Conservation (phyloP, 2,113 vertebrate species). For the Gymnarchus niloticus region DNA sequence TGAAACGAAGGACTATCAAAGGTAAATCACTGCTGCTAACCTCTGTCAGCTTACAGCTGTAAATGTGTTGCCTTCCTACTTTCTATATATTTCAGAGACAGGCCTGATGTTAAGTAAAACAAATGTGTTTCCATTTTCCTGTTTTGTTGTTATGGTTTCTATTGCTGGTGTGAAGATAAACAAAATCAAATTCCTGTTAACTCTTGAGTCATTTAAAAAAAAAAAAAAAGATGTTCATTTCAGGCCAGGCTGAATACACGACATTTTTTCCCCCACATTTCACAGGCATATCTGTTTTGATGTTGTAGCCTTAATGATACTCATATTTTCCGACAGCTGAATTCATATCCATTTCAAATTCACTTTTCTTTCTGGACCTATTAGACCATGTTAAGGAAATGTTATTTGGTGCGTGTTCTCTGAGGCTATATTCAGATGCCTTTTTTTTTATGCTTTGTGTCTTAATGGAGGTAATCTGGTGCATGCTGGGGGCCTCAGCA, state of each 20-base stretch:
- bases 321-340: slow-evolving; percentile 47
- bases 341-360: slow-evolving; percentile 50
- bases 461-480: slow-evolving; percentile 46
- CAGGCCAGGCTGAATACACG: neutral
- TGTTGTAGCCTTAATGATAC: slow-evolving; percentile 47
- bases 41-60: slow-evolving; percentile 28
- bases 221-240: neutral
- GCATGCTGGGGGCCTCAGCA: slow-evolving; percentile 37
- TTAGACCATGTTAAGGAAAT: slow-evolving; percentile 52
- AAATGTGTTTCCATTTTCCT: neutral
- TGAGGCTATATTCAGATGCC: slow-evolving; percentile 45
- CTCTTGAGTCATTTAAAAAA: neutral
- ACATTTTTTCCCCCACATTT: slow-evolving; percentile 18
- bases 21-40: slow-evolving; percentile 32
- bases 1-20: slow-evolving; percentile 4
- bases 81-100: slow-evolving; percentile 23
- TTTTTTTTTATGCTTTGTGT: slow-evolving; percentile 40
- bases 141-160: neutral
- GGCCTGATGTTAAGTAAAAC: slow-evolving; percentile 17
- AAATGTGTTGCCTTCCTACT: slow-evolving; percentile 19
- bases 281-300: slow-evolving; percentile 29
- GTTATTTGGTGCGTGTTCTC: slow-evolving; percentile 47
- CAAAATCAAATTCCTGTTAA: neutral
- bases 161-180: slow-evolving; percentile 5
- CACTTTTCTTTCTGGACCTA: slow-evolving; percentile 41